Percentiles rank a stretch among this genome's conserved stretches.
These are phyloP conservation scores for Sturmia bella DNA, from an alignment of 2,888 invertebrate species.

Conservation along the genomic window DNA sequence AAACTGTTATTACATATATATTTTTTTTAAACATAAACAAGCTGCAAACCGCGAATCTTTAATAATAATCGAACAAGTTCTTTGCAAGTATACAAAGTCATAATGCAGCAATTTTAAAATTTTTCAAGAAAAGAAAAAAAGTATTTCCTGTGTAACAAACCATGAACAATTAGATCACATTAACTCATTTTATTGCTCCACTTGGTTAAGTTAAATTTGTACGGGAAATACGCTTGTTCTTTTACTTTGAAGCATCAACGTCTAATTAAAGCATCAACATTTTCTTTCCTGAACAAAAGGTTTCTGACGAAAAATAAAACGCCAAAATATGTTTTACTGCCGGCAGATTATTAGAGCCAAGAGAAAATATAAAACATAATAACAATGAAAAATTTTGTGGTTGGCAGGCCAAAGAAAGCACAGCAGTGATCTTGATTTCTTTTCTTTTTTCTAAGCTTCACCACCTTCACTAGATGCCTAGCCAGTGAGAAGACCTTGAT, in stretches of 20 bases:
- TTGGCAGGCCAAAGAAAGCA: slow-evolving; percentile 40
- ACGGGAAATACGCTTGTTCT: slow-evolving; percentile 30
- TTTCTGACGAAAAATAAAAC: not conserved
- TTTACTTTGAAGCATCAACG: slow-evolving; percentile 7
- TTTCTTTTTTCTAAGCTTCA: not conserved
- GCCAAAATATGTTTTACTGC: too few species aligned
- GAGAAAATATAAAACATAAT: not conserved
- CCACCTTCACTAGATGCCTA: slow-evolving; percentile 1
- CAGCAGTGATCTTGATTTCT: slow-evolving; percentile 52
- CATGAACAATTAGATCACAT: slow-evolving; percentile 56
- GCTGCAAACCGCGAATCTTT: too few species aligned
- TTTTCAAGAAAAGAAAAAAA: slow-evolving; percentile 27
- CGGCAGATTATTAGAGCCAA: too few species aligned
- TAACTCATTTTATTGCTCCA: slow-evolving; percentile 41
- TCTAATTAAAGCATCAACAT: not conserved
- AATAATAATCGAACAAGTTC: too few species aligned
- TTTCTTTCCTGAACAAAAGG: not conserved
- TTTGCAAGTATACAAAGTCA: too few species aligned
- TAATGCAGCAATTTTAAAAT: too few species aligned
- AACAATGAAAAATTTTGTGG: not conserved
- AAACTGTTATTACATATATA: too few species aligned
- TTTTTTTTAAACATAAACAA: too few species aligned
- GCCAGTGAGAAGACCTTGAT: too few species aligned
- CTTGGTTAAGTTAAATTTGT: slow-evolving; percentile 51
- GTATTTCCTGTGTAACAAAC: slow-evolving; percentile 63